These are phyloP conservation scores for Dioctria linearis DNA, from an alignment of 2,888 invertebrate genomes.

Conservation along the genomic window DNA sequence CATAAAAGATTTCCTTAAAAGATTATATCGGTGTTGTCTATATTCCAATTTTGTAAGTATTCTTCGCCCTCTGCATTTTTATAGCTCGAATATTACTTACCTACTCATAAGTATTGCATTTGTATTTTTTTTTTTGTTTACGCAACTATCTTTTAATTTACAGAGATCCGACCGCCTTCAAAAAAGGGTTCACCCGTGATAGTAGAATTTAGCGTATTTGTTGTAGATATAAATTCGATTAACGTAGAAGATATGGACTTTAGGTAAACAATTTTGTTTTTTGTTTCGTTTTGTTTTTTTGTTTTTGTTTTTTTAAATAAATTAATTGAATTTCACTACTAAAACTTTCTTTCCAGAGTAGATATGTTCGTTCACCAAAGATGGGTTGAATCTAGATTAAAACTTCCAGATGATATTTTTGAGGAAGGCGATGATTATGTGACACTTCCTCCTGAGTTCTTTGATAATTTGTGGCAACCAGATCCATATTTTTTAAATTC, in stretches of 20 bases:
- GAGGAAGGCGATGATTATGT: conserved; percentile 86
- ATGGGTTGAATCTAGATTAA: conserved; percentile 84
- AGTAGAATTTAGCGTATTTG: conserved; percentile 86
- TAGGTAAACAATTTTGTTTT: conserved; percentile 74
- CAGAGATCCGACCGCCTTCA: conserved; percentile 86
- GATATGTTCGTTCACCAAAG: conserved; percentile 89
- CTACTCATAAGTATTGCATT: too few species aligned
- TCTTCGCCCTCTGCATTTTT: too few species aligned
- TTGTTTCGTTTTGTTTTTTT: background rate
- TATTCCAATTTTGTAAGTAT: too few species aligned
- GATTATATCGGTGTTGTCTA: too few species aligned
- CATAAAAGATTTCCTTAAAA: too few species aligned
- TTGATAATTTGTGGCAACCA: conserved; percentile 90
- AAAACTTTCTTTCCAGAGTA: conserved; percentile 74
- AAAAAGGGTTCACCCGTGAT: conserved; percentile 80
- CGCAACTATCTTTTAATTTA: conserved; percentile 57
- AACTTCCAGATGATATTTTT: conserved; percentile 83
- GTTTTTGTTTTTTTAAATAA: conserved; percentile 52
- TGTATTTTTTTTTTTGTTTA: conserved; percentile 49
- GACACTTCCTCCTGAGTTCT: conserved; percentile 84
- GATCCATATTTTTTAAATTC: conserved; percentile 89
- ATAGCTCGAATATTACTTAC: too few species aligned
- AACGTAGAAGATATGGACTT: conserved; percentile 93
- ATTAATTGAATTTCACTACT: background rate
- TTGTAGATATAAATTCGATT: conserved; percentile 89